Base-by-base conservation (phyloP, 2,888 invertebrate genomes). In the Hirtodrosophila trivittata region DNA sequence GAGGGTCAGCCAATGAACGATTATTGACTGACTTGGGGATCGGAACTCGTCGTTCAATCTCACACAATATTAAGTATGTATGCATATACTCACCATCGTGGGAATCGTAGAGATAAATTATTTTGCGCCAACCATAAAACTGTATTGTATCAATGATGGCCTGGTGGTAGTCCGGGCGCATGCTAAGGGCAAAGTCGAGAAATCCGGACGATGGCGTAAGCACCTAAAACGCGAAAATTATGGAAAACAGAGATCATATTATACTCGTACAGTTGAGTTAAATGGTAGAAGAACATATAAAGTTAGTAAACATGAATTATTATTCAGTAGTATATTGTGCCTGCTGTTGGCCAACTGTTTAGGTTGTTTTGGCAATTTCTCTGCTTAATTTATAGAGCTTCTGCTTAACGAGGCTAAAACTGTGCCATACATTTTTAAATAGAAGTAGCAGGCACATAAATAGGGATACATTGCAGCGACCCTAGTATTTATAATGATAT, bases 101-200 rank as follows among this genome's bases (percentile, higher is more conserved):
- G 38, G 94, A 94, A 91, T 95, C 95, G 90, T 95, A 95, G 78
- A 96, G 92, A 91, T 95, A 95, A 89, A 95, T 94, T 86, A 96
- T 93, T 90, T 94, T 93, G 80, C 93, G 93, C 96, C 96, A 96
- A 58, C 93, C 95, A 91, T 98, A 98, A 91, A 96, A 95, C 71
- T 95, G 93, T 87, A 99, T 97, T 60, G 98, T 95, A 91, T 98
- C 98, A 78, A 98, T 96, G 89, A 99, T 95, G 56, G 98, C 98
- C 87, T 95, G 95, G 91, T 98, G 97, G 91, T 98, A 98, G 91
- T 98, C 96, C 26, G 99, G 98, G 60, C 97, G 93, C 95, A 99
- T 95, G 90, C 97, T 97, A 86, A 97, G 95, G 50, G 97, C 97
- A 90, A 95, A 96, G 91, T 97, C 97, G 86, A 96, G 93, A 82